Evolutionary conservation across 2,113 vertebrate species (phyloP).

Genomic region (Gasterosteus aculeatus): DNA sequence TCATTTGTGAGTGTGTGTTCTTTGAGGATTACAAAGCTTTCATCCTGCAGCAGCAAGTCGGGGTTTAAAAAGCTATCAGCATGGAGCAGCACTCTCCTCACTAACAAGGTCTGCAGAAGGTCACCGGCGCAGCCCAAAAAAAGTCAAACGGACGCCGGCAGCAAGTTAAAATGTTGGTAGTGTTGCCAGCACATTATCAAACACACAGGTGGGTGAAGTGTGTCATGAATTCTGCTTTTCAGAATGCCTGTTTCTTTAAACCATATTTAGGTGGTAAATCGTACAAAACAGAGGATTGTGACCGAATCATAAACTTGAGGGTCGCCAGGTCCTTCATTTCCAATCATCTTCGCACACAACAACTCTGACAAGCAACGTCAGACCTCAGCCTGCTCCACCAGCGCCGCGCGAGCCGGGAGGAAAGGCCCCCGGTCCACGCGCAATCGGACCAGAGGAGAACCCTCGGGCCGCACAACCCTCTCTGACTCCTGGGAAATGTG

Average conservation of each 20-base stretch:
- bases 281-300: too few relatives aligned
- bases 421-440: not conserved
- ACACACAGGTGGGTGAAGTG: not conserved
- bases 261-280: not conserved
- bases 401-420: not conserved
- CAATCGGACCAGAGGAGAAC: not conserved
- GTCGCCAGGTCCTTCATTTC: not conserved
- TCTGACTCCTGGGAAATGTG: not conserved
- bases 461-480: not conserved
- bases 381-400: not conserved
- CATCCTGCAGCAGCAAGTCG: conserved; percentile 37
- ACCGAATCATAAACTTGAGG: not conserved
- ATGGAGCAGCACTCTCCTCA: conserved; percentile 13
- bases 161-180: not conserved
- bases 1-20: conserved; percentile 21
- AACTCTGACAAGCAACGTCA: not conserved
- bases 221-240: not conserved
- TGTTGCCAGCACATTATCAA: conserved; percentile 9
- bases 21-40: conserved; percentile 41
- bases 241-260: not conserved
- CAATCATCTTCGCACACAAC: not conserved
- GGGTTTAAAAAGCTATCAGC: conserved; percentile 24
- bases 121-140: not conserved
- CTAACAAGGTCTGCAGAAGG: conserved; percentile 2
- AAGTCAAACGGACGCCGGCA: conserved; percentile 5